Conservation (phyloP, 1,140 invertebrate species). For the Trichogramma pretiosum region DNA sequence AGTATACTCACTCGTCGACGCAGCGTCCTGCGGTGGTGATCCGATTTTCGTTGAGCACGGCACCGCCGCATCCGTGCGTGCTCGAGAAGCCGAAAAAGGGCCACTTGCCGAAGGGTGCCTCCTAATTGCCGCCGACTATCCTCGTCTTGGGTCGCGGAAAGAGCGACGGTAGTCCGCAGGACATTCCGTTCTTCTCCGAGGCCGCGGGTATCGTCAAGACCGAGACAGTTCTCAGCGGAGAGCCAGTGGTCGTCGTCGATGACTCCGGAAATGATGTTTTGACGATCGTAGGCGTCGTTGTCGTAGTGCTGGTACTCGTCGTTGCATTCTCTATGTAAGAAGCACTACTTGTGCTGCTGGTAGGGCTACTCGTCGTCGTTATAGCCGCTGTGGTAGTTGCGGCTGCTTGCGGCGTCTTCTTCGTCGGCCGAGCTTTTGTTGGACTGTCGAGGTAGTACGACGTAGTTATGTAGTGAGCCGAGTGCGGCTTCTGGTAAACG, state of each 20-base stretch:
- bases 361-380: constrained; percentile 27
- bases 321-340: too few relatives aligned
- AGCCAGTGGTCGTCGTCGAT: constrained; percentile 27
- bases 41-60: constrained; percentile 90
- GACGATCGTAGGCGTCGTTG: constrained; percentile 28
- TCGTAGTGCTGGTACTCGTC: constrained; percentile 44
- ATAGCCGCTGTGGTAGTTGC: constrained; percentile 31
- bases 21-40: constrained; percentile 87
- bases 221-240: constrained; percentile 35
- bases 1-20: constrained; percentile 68
- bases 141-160: constrained; percentile 69
- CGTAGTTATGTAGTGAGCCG: constrained; percentile 42
- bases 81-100: constrained; percentile 91
- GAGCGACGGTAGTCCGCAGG: constrained; percentile 71
- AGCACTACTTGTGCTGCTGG: constrained; percentile 44
- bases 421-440: constrained; percentile 57
- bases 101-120: constrained; percentile 81
- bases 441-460: constrained; percentile 38
- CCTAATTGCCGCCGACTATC: constrained; percentile 86
- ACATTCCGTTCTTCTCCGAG: constrained; percentile 35
- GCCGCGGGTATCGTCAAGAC: constrained; percentile 43
- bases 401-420: constrained; percentile 53
- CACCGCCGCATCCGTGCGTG: constrained; percentile 87
- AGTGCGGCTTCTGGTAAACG: constrained; percentile 37
- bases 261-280: too few relatives aligned